A percentile compares a stretch with the other conserved stretches of the same genome.
phyloP scores from a whole-genome alignment of 2,113 vertebrate genomes.

The Lutjanus erythropterus region DNA sequence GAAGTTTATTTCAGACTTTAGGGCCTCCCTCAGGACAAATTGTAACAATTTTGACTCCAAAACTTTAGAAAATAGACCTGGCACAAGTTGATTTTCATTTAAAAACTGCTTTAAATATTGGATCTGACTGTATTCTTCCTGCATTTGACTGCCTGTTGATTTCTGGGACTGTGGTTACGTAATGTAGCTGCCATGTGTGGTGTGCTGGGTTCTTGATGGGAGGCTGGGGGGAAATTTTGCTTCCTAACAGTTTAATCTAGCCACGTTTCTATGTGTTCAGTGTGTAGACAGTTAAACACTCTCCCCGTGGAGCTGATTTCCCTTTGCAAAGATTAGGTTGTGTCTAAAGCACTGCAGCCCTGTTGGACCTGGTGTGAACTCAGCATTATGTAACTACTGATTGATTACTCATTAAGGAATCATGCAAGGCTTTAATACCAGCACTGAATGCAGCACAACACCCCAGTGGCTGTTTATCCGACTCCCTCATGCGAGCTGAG shows the following conservation, averaged over 20 bases:
- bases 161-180: neutral
- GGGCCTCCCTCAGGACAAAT: neutral
- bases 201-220: neutral
- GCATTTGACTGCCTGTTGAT: neutral
- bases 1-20: neutral
- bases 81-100: neutral
- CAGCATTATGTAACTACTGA: conserved; percentile 62
- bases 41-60: neutral
- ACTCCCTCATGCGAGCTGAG: conserved; percentile 12
- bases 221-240: neutral
- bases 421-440: conserved; percentile 28
- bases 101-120: neutral
- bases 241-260: neutral
- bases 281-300: conserved; percentile 8
- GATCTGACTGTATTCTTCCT: neutral
- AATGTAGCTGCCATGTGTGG: neutral
- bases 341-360: conserved; percentile 16
- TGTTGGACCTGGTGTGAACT: conserved; percentile 36
- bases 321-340: conserved; percentile 26
- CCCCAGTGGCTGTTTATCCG: conserved; percentile 38
- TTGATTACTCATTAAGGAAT: conserved; percentile 70
- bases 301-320: conserved; percentile 8
- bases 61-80: neutral
- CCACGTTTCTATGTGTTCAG: neutral
- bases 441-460: conserved; percentile 40